Evolutionary conservation across 2,888 invertebrate genomes (phyloP).

Genomic region (Metopia argyrocephala): DNA sequence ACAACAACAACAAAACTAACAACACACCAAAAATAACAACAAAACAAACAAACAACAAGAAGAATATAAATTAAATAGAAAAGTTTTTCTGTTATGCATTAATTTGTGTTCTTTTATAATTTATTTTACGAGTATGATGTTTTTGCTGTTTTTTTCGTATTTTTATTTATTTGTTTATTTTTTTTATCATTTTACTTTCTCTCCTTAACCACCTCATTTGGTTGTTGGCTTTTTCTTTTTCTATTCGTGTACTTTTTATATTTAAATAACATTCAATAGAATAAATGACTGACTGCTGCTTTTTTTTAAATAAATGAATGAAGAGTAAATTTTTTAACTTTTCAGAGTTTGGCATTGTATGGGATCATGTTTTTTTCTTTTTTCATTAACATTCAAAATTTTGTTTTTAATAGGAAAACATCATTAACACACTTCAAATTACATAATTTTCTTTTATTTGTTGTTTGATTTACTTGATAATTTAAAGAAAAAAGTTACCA

Average conservation of each 20-base stretch:
- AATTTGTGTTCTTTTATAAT: constrained; percentile 59
- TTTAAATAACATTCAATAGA: neutral
- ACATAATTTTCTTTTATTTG: constrained; percentile 27
- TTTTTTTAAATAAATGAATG: constrained; percentile 37
- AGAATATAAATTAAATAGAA: constrained; percentile 53
- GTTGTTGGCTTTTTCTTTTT: constrained; percentile 6
- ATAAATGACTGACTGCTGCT: neutral
- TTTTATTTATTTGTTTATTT: no score
- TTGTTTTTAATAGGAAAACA: constrained; percentile 76
- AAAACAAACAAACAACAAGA: constrained; percentile 4
- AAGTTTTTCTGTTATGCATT: constrained; percentile 54
- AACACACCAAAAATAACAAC: constrained; percentile 23
- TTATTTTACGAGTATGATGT: constrained; percentile 54
- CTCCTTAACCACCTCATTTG: constrained; percentile 23
- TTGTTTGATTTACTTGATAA: constrained; percentile 22
- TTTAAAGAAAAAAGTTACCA: constrained; percentile 70
- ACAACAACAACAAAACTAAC: constrained; percentile 3
- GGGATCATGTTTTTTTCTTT: constrained; percentile 5
- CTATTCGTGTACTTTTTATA: no score
- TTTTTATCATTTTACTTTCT: neutral
- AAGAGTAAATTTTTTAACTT: constrained; percentile 17
- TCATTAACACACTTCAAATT: constrained; percentile 73
- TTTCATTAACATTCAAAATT: constrained; percentile 64
- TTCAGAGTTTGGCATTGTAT: constrained; percentile 3
- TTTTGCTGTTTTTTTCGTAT: constrained; percentile 5